Percentiles rank a stretch among this genome's conserved stretches.
Conservation (phyloP, 1,140 invertebrate genomes). For the Brachionus calyciflorus region DNA sequence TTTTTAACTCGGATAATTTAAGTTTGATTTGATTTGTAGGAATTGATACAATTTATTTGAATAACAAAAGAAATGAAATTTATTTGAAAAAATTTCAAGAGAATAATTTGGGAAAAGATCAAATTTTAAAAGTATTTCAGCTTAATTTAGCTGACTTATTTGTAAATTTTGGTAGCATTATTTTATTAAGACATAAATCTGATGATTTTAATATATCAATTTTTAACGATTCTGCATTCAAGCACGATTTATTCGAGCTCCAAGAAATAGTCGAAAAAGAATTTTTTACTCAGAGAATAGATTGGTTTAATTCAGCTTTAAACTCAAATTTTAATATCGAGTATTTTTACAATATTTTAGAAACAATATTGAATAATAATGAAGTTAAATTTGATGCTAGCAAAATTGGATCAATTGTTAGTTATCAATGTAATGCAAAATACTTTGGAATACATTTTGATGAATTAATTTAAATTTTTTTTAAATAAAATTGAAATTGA, state of each 20-base stretch:
- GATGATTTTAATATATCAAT: slow-evolving; percentile 2
- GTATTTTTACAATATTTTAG: neutral
- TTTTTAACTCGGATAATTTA: neutral
- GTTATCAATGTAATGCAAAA: neutral
- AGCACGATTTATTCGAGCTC: neutral
- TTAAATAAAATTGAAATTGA: too few species aligned
- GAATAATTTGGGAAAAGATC: neutral
- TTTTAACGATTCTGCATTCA: neutral
- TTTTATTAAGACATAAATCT: neutral
- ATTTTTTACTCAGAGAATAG: slow-evolving; percentile 21
- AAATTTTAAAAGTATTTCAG: slow-evolving; percentile 6
- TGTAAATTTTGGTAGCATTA: neutral
- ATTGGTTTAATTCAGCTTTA: slow-evolving; percentile 10
- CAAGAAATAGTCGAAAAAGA: neutral
- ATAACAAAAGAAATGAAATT: neutral
- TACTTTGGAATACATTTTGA: slow-evolving; percentile 3
- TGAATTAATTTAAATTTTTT: too few species aligned
- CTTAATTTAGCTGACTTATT: neutral
- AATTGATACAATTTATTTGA: neutral
- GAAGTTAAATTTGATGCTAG: neutral
- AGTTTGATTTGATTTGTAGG: neutral
- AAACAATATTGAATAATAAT: neutral
- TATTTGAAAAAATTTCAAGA: neutral
- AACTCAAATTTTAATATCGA: neutral
- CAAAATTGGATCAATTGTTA: neutral